Conservation (phyloP, 2,888 invertebrate species). For the Leucozona laternaria region DNA sequence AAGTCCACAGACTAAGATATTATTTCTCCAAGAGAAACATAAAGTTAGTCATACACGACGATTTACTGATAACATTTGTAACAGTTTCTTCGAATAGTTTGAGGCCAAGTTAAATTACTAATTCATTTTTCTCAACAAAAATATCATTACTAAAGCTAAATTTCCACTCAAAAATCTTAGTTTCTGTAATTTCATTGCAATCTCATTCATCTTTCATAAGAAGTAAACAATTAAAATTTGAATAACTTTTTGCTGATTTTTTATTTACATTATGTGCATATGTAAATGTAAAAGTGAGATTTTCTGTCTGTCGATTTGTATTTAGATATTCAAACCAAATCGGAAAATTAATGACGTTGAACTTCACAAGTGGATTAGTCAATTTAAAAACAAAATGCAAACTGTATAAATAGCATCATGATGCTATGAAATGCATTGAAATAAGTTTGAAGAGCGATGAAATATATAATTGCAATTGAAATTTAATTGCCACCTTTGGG, state of each 20-base stretch:
- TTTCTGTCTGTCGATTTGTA: background rate
- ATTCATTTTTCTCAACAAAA: too few relatives aligned
- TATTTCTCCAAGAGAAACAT: too few relatives aligned
- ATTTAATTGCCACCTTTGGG: background rate
- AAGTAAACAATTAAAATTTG: background rate
- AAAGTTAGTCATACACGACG: too few relatives aligned
- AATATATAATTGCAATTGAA: background rate
- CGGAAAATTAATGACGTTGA: conserved; percentile 12
- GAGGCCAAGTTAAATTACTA: too few relatives aligned
- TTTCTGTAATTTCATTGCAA: too few relatives aligned
- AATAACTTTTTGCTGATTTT: background rate
- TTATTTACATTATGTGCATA: background rate
- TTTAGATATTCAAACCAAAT: background rate
- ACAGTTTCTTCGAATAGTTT: too few relatives aligned
- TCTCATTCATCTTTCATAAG: too few relatives aligned
- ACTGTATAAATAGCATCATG: background rate
- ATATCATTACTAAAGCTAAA: too few relatives aligned
- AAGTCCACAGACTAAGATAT: too few relatives aligned
- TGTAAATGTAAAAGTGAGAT: background rate
- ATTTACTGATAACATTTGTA: too few relatives aligned
- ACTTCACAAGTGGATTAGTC: conserved; percentile 1
- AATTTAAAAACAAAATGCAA: background rate
- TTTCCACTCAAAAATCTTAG: too few relatives aligned
- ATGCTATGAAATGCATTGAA: background rate
- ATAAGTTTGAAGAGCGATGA: background rate